Base-by-base conservation (phyloP, 2,797 vertebrate species). In the Labroides dimidiatus region DNA sequence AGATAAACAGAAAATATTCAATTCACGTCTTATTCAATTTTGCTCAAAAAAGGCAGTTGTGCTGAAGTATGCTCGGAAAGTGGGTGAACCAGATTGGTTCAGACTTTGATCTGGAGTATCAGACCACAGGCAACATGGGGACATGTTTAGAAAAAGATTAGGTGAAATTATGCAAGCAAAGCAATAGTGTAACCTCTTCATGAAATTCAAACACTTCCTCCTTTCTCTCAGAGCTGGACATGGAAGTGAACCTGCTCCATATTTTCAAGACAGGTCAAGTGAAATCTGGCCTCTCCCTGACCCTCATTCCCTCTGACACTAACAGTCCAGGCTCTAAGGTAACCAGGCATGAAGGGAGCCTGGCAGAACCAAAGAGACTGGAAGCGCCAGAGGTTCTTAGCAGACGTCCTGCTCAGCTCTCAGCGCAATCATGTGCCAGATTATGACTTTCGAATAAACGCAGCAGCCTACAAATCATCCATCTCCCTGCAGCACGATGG, bases 1-100 rank as follows among this genome's bases (percentile, higher is more conserved):
- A 90, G 89, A 92, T 90, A 89, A 92, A 90, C 73, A 84, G 82
- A 89, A 92, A 91, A 91, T 90, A 92, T 91, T 93, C 91, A 92
- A 91, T 93, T 91, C 87, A 73, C 56, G 89, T 93, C 88, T 86
- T 86, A 73, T 88, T 92, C 88, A 89, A 92, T 93, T 92, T 92
- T 86, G 78, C 85, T 93, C 89, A 82, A 91, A 91, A 87, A 81
- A 52, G 69, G 70, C 63, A 41, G 76, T 87, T 82, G 76, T 88
- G 87, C 87, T 87, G 89, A 92, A 84, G 87, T 87, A 63, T 76
- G 82, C 84, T 78, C 61, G 10, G 80, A 67, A 68, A 74, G 75
- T n/a, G 69, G 58, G 70, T 91, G 80, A 90, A 87, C 67, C 77
- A 87, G 86, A 91, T 90, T 86, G 77, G 75, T 88, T 86, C 78